These are phyloP conservation scores for Elephas maximus DNA, from an alignment of 2,113 vertebrate genomes.

Conservation along the genomic window DNA sequence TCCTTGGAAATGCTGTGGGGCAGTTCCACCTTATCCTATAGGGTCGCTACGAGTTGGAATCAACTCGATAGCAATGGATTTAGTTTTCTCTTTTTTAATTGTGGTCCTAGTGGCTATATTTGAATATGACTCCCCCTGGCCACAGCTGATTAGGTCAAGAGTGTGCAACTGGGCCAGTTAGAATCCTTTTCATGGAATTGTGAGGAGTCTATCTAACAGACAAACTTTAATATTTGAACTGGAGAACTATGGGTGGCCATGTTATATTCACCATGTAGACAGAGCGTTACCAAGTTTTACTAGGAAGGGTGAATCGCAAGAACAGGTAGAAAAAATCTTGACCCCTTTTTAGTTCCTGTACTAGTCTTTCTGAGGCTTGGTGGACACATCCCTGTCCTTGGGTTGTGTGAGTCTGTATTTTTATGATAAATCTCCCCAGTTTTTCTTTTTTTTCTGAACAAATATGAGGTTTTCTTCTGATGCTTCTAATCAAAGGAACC, in stretches of 20 bases:
- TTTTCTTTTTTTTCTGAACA: background rate
- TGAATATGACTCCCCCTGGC: accelerated
- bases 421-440: background rate
- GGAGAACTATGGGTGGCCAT: background rate
- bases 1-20: no score
- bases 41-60: no score
- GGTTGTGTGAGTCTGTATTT: background rate
- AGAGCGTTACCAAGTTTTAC: background rate
- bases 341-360: background rate
- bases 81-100: no score
- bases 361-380: background rate
- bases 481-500: constrained; percentile 10
- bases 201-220: background rate
- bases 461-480: constrained; percentile 35
- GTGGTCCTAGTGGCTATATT: background rate
- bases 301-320: background rate
- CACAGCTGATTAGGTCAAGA: background rate
- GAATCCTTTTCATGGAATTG: background rate
- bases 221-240: background rate
- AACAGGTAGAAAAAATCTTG: background rate
- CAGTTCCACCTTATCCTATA: no score
- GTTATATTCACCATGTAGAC: background rate
- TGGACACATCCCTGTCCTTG: background rate
- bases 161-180: background rate
- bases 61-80: no score